Evolutionary conservation across 2,113 vertebrate species (phyloP), one percentile per base, ranked within the genome.

Genomic region (Euleptes europaea): DNA sequence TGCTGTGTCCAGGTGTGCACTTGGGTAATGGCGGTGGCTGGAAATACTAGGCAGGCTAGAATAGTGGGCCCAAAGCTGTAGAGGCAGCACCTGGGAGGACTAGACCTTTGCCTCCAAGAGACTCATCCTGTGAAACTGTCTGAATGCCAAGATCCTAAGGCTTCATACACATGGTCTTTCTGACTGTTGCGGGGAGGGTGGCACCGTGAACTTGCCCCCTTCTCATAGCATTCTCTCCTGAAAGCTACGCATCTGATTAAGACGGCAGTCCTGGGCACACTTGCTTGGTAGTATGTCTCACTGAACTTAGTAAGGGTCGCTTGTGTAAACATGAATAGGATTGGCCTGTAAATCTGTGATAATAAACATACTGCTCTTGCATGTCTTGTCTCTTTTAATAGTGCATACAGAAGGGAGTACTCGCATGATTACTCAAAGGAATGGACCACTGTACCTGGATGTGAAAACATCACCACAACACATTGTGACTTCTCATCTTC

Each of bases 381-480:
- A 10, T 49, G 33, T 49, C 72, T 44, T 33, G 35, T 1, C 23
- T 71, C 47, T 15, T 90, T 74, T 94, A 92, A 63, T 92, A 96
- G 96, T 0, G 91, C 60, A 0, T 94, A 0, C 73, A 10, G 8
- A 2, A 95, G 92, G 87, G 3, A 0, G 2, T 2, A 9, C 17
- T 0, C 4, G 11, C 79, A 2, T 0, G 84, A 86, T 38, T 17
- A 73, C 42, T 91, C 86, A 7, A 0, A 0, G 0, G 54, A 90
- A 11, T 97, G 96, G 96, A 4, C 0, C 21, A 75, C 3, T 5
- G 81, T 96, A 35, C 54, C 80, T 0, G 2, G n/a, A 0, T 97
- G 96, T 82, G 70, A 88, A 77, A 85, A 88, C n/a, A 80, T 93
- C 88, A 51, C 0, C 49, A 38, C 51, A 7, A 86, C 81, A 0